Evolutionary conservation across 1,140 invertebrate species (phyloP), one percentile per base, ranked within the genome.

Genomic region (Acromyrmex charruanus): DNA sequence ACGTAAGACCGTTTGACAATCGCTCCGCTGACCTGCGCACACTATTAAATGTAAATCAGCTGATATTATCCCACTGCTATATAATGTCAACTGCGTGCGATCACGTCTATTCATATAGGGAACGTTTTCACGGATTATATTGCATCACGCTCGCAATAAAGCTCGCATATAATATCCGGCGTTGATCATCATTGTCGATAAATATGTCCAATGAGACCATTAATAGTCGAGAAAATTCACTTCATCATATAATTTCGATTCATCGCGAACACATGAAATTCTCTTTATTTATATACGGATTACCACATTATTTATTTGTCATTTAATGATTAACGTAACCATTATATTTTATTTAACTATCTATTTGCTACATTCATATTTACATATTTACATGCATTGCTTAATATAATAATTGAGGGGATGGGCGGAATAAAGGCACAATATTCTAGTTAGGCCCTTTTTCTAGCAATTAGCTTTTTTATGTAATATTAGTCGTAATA

Each of bases 171-270:
- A 84, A 84, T 84, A 84, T 84, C 39, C 55, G 44, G 18, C 55
- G 69, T 74, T 75, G 53, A 84, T 75, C 61, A 75, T 84, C 69
- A 39, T n/a, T 75, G 55, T 75, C 55, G 58, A 84, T 84, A 84
- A 84, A 84, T 25, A 84, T 61, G 21, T 44, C 80, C 39, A 61
- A 51, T 49, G 80, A 75, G 55, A 35, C 55, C 39, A 84, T 84
- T 84, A 84, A 74, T 61, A 74, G 69, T 18, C 18, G 53, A 72
- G 80, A 59, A 74, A 75, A 74, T 84, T 39, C 71, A 84, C 69
- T 75, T 21, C n/a, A 39, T 28, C 25, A 72, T 58, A 63, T 75
- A 84, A 61, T 75, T 75, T 35, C 35, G 80, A 61, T 84, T 84
- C 51, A 75, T 21, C 14, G n/a, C 31, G 58, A 1, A 25, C 31